A percentile compares a stretch with the other conserved stretches of the same genome.
phyloP scores from a whole-genome alignment of 1,140 invertebrate genomes.

The Lycorma delicatula region DNA sequence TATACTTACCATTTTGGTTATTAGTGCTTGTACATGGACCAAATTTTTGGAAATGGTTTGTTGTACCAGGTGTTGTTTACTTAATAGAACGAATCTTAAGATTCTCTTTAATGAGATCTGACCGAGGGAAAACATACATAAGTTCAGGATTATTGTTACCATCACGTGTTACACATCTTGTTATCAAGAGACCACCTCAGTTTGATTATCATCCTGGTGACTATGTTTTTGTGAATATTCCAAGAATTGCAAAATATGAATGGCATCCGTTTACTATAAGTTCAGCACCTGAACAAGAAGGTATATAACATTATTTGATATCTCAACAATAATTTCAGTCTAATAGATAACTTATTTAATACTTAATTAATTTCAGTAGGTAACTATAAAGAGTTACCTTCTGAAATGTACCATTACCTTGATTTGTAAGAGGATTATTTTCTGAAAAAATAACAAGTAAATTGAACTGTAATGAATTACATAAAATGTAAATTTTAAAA shows the following conservation, averaged over 20 bases:
- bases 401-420: no score
- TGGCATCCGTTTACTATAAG: constrained; percentile 98
- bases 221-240: constrained; percentile 91
- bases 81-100: constrained; percentile 64
- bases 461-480: no score
- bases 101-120: constrained; percentile 51
- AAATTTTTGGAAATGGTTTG: constrained; percentile 95
- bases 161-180: constrained; percentile 76
- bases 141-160: constrained; percentile 76
- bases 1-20: constrained; percentile 86
- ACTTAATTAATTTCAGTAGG: background rate
- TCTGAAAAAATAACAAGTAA: no score
- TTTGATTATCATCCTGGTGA: constrained; percentile 90
- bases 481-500: no score
- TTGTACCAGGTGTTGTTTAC: constrained; percentile 73
- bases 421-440: no score
- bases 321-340: background rate
- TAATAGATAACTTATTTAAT: no score
- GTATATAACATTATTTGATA: constrained; percentile 40
- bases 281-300: constrained; percentile 88
- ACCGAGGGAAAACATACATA: constrained; percentile 73
- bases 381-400: background rate
- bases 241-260: constrained; percentile 83
- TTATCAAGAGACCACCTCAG: constrained; percentile 74
- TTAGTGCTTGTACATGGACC: constrained; percentile 79